Conservation (phyloP, 53 echinoderm and acorn worm genomes). For the Crossaster papposus region DNA sequence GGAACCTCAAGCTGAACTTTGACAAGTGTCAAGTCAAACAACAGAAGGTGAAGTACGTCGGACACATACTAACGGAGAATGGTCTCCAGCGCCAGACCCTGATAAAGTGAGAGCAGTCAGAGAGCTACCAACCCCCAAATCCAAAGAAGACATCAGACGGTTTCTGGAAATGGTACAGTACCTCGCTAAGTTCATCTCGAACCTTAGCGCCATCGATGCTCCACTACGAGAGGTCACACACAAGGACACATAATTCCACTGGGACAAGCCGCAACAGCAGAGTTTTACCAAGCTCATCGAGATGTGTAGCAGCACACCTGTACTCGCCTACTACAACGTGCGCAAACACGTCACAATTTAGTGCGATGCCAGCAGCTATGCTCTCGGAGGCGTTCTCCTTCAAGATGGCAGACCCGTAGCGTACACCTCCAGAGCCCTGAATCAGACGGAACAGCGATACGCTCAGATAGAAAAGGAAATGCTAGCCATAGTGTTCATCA, state of each 20-base stretch:
- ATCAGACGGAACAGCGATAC: conserved; percentile 57
- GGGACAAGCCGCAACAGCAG: conserved; percentile 52
- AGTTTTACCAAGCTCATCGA: conserved; percentile 57
- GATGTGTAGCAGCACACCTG: conserved; percentile 60
- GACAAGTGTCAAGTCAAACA: conserved; percentile 66
- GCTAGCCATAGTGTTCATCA: conserved; percentile 76
- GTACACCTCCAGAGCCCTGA: conserved; percentile 71
- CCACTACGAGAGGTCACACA: conserved; percentile 56
- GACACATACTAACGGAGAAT: too few species aligned
- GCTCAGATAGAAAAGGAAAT: conserved; percentile 78
- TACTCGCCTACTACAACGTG: conserved; percentile 65
- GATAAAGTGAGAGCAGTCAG: conserved; percentile 62
- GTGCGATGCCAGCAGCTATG: conserved; percentile 81
- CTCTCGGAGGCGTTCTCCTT: conserved; percentile 56
- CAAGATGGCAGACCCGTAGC: conserved; percentile 63
- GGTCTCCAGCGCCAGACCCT: conserved; percentile 30
- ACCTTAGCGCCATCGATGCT: conserved; percentile 57
- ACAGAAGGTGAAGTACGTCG: neutral
- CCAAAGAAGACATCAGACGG: conserved; percentile 46
- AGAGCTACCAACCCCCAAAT: conserved; percentile 61
- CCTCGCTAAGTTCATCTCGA: conserved; percentile 61
- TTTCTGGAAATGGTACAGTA: conserved; percentile 65
- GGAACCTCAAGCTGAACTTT: conserved; percentile 55
- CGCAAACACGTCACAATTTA: conserved; percentile 59
- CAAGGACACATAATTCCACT: conserved; percentile 46